phyloP scores from a whole-genome alignment of 2,113 vertebrate genomes.

The Phalacrocorax brasilianus region DNA sequence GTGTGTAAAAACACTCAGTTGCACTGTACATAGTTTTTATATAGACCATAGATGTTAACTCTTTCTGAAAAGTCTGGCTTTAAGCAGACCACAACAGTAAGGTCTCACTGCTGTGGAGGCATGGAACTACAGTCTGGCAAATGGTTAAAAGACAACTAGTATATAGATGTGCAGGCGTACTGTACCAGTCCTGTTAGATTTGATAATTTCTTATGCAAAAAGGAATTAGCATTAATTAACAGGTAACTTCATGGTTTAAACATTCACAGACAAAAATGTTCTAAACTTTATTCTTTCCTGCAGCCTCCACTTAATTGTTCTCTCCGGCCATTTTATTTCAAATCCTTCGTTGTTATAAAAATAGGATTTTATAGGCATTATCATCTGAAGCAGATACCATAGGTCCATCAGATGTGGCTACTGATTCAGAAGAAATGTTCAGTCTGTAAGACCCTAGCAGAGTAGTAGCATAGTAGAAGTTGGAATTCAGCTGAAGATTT shows the following conservation, averaged over 20 bases:
- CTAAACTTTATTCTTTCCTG: background rate
- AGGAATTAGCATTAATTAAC: background rate
- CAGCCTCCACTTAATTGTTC: background rate
- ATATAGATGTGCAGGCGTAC: rapidly evolving
- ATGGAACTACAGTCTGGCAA: background rate
- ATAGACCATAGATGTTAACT: background rate
- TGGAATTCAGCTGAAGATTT: background rate
- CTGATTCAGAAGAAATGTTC: background rate
- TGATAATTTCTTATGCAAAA: background rate
- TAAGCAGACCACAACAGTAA: background rate
- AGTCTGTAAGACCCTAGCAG: background rate
- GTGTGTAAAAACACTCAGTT: background rate
- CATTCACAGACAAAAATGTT: background rate
- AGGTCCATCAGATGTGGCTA: background rate
- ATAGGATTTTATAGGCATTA: background rate
- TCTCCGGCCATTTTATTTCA: background rate
- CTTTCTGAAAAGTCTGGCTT: background rate
- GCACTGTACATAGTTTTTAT: background rate
- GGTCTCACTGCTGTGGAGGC: background rate
- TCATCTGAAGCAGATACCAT: background rate
- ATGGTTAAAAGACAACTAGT: background rate
- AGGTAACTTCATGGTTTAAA: background rate
- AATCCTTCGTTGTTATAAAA: background rate
- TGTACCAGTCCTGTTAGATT: background rate
- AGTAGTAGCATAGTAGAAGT: background rate